Evolutionary conservation across 1,140 invertebrate genomes (phyloP), one percentile per base, ranked within the genome.

Genomic region (Solenopsis fugax): DNA sequence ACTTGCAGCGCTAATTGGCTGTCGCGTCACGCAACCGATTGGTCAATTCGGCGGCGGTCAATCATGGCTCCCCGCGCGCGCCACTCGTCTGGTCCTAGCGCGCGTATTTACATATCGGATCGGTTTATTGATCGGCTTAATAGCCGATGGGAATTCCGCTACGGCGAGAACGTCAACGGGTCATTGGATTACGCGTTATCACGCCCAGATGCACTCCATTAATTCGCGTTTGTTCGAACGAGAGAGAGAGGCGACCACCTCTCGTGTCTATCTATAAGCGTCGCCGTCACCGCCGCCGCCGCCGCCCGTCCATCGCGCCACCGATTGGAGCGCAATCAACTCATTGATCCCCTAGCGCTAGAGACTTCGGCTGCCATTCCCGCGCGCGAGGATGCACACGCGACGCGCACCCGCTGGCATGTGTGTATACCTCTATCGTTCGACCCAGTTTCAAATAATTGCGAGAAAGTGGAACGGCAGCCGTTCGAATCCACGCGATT

Each of bases 121-220:
- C 67, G 18, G 67, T 73, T 84, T 75, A 84, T 84, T 75, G 80
- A 84, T 84, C 69, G 54, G 54, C n/a, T 58, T 62, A 37, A 75
- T 50, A 60, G 41, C 41, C 67, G 80, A 73, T 58, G 56, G 69
- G 80, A 84, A 84, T 84, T 84, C 80, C 69, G 80, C 80, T 82
- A 84, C 77, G 77, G 64, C 77, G 77, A 73, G 80, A 75, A 48
- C 52, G 41, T 73, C 80, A 72, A 82, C 80, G 80, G 80, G 69
- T 84, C 69, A 84, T 84, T 84, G 80, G 80, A 84, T 84, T 84
- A 75, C 77, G 16, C 69, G 54, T 84, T 84, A 84, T 84, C 50
- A 82, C 67, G 71, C 52, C 37, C 56, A 82, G 41, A 60, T 82
- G 29, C 80, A 29, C 80, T 34, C 69, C 54, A 60, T 82, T 82